phyloP scores from a whole-genome alignment of 2,113 vertebrate species.

The Sisor rabdophorus region DNA sequence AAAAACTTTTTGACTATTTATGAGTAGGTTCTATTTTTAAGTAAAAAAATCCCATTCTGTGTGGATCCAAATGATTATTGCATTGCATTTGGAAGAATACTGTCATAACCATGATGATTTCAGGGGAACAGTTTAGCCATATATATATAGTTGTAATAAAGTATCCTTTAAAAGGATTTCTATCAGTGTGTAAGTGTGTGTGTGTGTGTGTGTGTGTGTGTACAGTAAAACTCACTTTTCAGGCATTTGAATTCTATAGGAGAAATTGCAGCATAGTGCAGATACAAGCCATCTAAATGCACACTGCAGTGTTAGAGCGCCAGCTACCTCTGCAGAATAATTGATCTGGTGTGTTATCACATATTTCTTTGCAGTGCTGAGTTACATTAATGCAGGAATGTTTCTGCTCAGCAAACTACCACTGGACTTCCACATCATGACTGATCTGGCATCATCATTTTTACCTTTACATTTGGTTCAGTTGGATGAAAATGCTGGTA shows the following conservation, averaged over 20 bases:
- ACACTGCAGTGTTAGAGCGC: slow-evolving; percentile 13
- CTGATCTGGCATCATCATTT: background rate
- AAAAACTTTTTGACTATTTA: no score
- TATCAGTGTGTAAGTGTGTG: background rate
- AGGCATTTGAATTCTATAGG: no score
- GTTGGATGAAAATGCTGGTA: background rate
- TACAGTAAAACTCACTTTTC: no score
- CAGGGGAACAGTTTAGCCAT: background rate
- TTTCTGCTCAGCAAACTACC: background rate
- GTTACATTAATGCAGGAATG: background rate
- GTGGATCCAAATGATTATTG: background rate
- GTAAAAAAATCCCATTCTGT: background rate
- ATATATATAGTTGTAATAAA: background rate
- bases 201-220: no score
- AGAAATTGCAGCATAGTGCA: no score
- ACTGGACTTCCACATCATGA: background rate
- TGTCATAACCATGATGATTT: background rate
- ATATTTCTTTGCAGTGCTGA: slow-evolving; percentile 9
- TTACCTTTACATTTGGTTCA: background rate
- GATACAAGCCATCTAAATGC: no score
- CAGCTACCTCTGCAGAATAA: slow-evolving; percentile 15
- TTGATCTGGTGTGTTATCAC: slow-evolving; percentile 1
- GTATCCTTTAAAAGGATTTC: background rate
- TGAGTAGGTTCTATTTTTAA: background rate
- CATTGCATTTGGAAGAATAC: background rate